These are phyloP conservation scores for Aricia agestis DNA, from an alignment of 1,140 invertebrate genomes.

Conservation along the genomic window DNA sequence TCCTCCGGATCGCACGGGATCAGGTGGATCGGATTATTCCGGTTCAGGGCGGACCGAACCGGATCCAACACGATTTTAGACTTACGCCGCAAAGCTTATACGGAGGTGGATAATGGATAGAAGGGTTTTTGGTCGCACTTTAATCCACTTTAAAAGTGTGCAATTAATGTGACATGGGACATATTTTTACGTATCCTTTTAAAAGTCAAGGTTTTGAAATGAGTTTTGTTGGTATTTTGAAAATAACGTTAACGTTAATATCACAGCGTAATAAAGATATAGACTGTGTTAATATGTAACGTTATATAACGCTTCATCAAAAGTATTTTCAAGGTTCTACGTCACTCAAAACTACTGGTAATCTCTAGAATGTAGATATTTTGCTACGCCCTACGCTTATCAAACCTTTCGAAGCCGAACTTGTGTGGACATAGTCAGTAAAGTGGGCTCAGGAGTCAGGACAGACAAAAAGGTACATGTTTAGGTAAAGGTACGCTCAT, in stretches of 20 bases:
- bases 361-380: no score
- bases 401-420: no score
- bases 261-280: no score
- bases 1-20: constrained; percentile 55
- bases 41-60: constrained; percentile 58
- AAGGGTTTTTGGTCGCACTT: constrained; percentile 19
- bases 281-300: no score
- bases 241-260: no score
- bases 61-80: constrained; percentile 72
- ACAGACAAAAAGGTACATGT: not conserved
- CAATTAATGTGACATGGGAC: constrained; percentile 15
- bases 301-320: no score
- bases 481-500: constrained; percentile 28
- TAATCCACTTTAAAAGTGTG: constrained; percentile 21
- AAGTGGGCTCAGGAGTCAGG: no score
- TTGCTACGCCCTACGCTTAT: no score
- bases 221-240: no score
- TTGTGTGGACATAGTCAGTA: no score
- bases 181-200: not conserved
- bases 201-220: not conserved
- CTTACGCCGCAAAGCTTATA: constrained; percentile 59
- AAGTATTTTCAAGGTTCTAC: no score
- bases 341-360: no score
- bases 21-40: constrained; percentile 71
- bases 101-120: constrained; percentile 53